Conservation (phyloP, 2,797 vertebrate species). For the Pantherophis vulpinus region DNA sequence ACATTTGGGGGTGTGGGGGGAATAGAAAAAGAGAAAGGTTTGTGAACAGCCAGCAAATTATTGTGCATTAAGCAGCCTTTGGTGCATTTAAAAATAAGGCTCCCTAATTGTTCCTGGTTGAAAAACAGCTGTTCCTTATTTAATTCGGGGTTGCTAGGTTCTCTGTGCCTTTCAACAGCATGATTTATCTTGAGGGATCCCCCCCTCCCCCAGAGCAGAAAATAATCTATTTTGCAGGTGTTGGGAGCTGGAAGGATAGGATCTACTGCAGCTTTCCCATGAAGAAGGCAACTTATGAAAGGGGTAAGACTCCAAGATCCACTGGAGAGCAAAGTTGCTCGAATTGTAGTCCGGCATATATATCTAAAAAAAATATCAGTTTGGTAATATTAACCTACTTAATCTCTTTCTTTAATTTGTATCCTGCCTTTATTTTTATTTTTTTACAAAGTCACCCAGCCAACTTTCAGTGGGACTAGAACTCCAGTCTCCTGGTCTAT, state of each 20-base stretch:
- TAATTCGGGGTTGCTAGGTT: background rate
- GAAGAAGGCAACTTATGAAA: background rate
- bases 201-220: background rate
- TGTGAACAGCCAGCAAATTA: background rate
- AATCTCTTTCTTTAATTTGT: background rate
- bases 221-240: background rate
- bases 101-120: background rate
- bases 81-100: background rate
- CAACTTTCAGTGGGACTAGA: background rate
- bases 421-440: background rate
- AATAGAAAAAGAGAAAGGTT: background rate
- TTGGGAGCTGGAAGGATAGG: background rate
- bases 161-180: background rate
- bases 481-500: background rate
- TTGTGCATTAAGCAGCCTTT: background rate
- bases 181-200: background rate
- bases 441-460: background rate
- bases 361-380: background rate
- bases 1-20: background rate
- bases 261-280: background rate
- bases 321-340: background rate
- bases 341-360: background rate
- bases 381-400: background rate
- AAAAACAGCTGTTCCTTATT: background rate
- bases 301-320: background rate